phyloP scores from a whole-genome alignment of 2,888 invertebrate genomes.

The Hydraecia micacea region DNA sequence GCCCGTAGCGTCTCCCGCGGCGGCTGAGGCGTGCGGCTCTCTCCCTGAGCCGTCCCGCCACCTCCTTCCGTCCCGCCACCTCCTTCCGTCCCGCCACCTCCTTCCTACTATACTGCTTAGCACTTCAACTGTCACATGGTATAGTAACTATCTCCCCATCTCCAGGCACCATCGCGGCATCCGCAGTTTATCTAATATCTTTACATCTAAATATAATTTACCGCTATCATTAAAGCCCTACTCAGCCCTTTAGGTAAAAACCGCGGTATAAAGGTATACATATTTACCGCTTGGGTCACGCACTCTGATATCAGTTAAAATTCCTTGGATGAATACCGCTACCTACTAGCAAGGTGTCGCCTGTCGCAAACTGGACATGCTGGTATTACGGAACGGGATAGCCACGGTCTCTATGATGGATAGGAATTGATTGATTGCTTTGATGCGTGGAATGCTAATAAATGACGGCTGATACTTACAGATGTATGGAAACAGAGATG shows the following conservation, averaged over 20 bases:
- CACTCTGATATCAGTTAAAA: slow-evolving; percentile 68
- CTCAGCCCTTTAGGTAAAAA: slow-evolving; percentile 35
- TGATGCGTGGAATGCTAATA: not conserved
- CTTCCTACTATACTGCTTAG: slow-evolving; percentile 6
- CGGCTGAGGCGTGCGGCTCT: too few species aligned
- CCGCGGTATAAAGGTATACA: slow-evolving; percentile 29
- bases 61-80: too few species aligned
- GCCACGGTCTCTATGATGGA: slow-evolving; percentile 23
- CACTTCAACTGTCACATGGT: slow-evolving; percentile 9
- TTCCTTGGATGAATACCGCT: slow-evolving; percentile 66
- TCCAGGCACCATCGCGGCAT: not conserved
- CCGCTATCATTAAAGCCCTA: slow-evolving; percentile 37
- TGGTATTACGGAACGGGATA: slow-evolving; percentile 58
- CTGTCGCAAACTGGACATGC: slow-evolving; percentile 58
- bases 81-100: too few species aligned
- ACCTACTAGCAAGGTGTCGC: slow-evolving; percentile 55
- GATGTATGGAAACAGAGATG: not conserved
- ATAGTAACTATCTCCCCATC: slow-evolving; percentile 32
- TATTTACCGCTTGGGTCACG: slow-evolving; percentile 57
- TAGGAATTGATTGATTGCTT: slow-evolving; percentile 35
- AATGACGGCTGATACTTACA: not conserved
- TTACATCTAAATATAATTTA: slow-evolving; percentile 46
- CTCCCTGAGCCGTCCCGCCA: too few species aligned
- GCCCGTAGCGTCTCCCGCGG: too few species aligned
- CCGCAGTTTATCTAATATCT: slow-evolving; percentile 15